A percentile compares a stretch with the other conserved stretches of the same genome.
phyloP scores from a whole-genome alignment of 2,888 invertebrate genomes.

The Acanthoscelides obtectus region DNA sequence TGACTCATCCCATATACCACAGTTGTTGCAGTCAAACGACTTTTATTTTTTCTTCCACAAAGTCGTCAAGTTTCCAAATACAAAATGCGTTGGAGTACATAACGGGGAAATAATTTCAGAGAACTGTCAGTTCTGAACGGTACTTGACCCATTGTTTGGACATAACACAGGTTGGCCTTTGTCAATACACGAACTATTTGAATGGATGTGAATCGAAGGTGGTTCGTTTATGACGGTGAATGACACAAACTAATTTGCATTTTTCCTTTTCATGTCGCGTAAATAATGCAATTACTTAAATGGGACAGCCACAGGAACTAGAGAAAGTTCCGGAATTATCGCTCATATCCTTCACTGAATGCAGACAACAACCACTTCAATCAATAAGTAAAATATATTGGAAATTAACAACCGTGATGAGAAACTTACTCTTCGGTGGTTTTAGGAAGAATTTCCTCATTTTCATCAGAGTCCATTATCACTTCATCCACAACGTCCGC shows the following conservation, averaged over 20 bases:
- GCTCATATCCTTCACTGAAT: not conserved
- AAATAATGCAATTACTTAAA: not conserved
- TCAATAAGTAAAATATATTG: not conserved
- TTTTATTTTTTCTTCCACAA: not conserved
- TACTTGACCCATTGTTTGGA: not conserved
- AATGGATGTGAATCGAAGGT: not conserved
- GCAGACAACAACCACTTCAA: not conserved
- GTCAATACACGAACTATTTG: not conserved
- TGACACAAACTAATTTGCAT: not conserved
- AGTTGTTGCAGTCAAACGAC: not conserved
- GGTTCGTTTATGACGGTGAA: not conserved
- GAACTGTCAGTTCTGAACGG: not conserved
- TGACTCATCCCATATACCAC: not conserved
- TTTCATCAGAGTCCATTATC: constrained; percentile 40
- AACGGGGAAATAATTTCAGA: not conserved
- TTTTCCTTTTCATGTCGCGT: not conserved
- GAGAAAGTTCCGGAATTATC: not conserved
- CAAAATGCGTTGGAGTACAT: not conserved
- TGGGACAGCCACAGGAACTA: not conserved
- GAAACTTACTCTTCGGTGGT: constrained; percentile 45
- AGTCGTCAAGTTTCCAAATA: not conserved
- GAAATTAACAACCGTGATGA: not conserved
- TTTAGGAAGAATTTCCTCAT: constrained; percentile 41
- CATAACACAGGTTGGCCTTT: not conserved
- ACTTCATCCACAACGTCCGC: constrained; percentile 42